A percentile compares a stretch with the other conserved stretches of the same genome.
Conservation (phyloP, 2,888 invertebrate genomes). For the Aquatica leii region DNA sequence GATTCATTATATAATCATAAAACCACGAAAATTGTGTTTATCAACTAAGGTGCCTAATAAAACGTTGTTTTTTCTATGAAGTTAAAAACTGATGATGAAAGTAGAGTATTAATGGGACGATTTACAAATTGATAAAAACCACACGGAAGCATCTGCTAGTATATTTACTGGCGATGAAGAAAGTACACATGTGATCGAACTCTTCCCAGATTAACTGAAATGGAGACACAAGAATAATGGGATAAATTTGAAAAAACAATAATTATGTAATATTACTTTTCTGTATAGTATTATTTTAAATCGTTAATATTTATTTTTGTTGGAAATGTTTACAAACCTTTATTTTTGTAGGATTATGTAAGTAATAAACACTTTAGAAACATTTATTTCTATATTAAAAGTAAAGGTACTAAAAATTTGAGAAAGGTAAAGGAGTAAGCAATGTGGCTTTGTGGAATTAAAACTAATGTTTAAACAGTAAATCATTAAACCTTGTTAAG, state of each 20-base stretch:
- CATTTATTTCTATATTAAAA: too few relatives aligned
- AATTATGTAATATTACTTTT: not conserved
- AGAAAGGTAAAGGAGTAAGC: too few relatives aligned
- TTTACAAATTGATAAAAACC: constrained; percentile 80
- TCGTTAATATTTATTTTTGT: too few relatives aligned
- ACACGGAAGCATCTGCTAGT: constrained; percentile 81
- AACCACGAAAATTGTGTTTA: constrained; percentile 85
- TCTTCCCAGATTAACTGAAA: constrained; percentile 90
- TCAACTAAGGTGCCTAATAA: constrained; percentile 82
- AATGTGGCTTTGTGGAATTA: too few relatives aligned
- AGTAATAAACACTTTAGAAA: too few relatives aligned
- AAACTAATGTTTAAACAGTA: too few relatives aligned
- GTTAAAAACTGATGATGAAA: constrained; percentile 72
- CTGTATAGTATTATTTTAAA: constrained; percentile 17
- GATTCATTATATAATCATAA: constrained; percentile 96
- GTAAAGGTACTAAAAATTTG: too few relatives aligned
- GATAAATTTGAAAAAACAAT: constrained; percentile 54
- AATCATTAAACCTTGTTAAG: too few relatives aligned
- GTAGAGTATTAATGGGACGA: constrained; percentile 95
- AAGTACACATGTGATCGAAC: constrained; percentile 95
- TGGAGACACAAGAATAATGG: constrained; percentile 97
- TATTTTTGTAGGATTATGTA: too few relatives aligned
- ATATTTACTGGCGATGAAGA: constrained; percentile 99
- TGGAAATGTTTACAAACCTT: too few relatives aligned
- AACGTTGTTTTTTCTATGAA: constrained; percentile 73